Percentiles rank a stretch among this genome's conserved stretches.
Conservation (phyloP, 2,888 invertebrate species). For the Eugnorisma glareosa region DNA sequence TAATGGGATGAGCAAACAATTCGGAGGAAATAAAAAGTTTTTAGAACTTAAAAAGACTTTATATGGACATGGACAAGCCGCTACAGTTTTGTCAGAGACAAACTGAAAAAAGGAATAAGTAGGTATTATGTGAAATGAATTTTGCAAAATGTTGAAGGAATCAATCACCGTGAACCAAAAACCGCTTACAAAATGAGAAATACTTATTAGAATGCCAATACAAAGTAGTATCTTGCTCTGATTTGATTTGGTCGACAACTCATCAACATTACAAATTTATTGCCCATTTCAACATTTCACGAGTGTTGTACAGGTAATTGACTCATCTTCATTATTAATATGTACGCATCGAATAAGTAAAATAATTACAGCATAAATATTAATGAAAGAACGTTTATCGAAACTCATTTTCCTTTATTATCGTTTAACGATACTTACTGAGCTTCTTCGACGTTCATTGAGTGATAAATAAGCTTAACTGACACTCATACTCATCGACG, state of each 20-base stretch:
- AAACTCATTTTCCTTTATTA: conserved; percentile 45
- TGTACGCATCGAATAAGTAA: neutral
- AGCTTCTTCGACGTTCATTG: conserved; percentile 24
- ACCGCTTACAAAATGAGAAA: conserved; percentile 5
- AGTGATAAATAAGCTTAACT: conserved; percentile 35
- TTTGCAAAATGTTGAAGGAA: neutral
- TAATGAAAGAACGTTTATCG: conserved; percentile 17
- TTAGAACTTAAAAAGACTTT: no score
- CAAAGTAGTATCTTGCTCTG: conserved; percentile 1
- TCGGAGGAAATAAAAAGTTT: neutral
- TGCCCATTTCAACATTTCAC: conserved; percentile 14
- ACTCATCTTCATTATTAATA: conserved; percentile 24
- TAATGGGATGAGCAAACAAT: conserved; percentile 15
- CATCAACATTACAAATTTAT: conserved; percentile 24
- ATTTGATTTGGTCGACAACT: conserved; percentile 12
- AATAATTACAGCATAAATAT: conserved; percentile 17
- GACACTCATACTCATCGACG: conserved; percentile 10
- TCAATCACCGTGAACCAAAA: conserved; percentile 5
- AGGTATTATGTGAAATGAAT: neutral
- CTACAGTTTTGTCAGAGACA: no score
- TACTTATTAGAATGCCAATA: neutral
- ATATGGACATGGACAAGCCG: no score
- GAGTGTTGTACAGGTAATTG: conserved; percentile 23
- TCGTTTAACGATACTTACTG: conserved; percentile 26
- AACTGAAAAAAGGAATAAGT: no score